Evolutionary conservation across 2,888 invertebrate species (phyloP), one percentile per base, ranked within the genome.

Genomic region (Gasteruption jaculator): DNA sequence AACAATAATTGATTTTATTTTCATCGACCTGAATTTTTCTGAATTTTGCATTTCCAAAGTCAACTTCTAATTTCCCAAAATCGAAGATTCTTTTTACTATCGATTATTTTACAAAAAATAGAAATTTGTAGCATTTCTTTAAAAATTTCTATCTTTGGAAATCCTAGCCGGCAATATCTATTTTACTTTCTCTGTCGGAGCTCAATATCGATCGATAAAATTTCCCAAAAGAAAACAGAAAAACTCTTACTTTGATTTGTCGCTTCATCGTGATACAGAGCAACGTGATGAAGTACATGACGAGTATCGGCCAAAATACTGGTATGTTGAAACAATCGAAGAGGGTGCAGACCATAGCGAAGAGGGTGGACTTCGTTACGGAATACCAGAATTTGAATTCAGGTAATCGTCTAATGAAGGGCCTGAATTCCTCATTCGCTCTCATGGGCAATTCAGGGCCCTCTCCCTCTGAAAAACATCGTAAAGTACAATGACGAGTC

Each of bases 351-450:
- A 83, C 74, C 65, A 91, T 79, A 29, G 88, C 94, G 58, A 99
- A 79, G 8, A 92, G 56, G 25, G 96, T 93, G 57, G 96, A 94
- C 71, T 94, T 95, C 45, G 90, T 86, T 48, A 95, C 90, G 56
- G 96, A 94, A 58, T 96, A 85, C 97, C 97, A 97, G 74, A 99
- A 99, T 74, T 99, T 99, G 71, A 99, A 99, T 76, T 99, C 99
- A 32, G 99, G 99, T 68, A 99, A 75, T 60, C 99, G 81, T 53
- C 86, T 74, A 71, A 99, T 96, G 71, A 99, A 99, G 35, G 99
- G 99, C 61, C 95, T 83, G 72, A 99, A 99, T 73, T 99, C 99
- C 76, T 99, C 97, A 65, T 89, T 92, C 26, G 88, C 84, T 70
- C 86, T 84, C 27, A 94, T 96, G 27, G 99, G 99, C 60, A 99